Evolutionary conservation across 2,797 vertebrate genomes (phyloP).

Genomic region (Sternarchorhynchus goeldii): DNA sequence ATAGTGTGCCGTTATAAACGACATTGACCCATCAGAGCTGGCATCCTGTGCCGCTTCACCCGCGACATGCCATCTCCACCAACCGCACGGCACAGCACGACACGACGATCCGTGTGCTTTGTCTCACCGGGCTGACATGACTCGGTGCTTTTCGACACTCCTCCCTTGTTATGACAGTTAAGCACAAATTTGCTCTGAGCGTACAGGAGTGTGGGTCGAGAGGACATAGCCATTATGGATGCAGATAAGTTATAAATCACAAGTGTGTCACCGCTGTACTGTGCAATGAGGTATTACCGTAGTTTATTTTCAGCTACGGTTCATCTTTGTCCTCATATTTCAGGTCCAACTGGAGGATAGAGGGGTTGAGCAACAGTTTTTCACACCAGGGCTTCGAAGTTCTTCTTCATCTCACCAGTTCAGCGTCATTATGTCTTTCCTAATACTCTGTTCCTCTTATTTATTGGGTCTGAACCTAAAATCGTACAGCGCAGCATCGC

Average conservation of each 20-base stretch:
- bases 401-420: background rate
- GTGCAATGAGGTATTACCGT: conserved; percentile 27
- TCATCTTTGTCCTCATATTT: conserved; percentile 43
- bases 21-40: no score
- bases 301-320: conserved; percentile 35
- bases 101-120: conserved; percentile 17
- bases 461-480: background rate
- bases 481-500: background rate
- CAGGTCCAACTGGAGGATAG: background rate
- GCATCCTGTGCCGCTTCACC: no score
- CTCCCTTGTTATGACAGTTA: conserved; percentile 25
- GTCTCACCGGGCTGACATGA: conserved; percentile 12
- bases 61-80: conserved; percentile 1
- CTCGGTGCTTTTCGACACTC: conserved; percentile 12
- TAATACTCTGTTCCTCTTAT: background rate
- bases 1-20: no score
- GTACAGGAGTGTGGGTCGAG: background rate
- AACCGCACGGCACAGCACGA: background rate
- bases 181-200: conserved; percentile 1
- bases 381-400: background rate
- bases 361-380: background rate
- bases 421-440: conserved; percentile 14
- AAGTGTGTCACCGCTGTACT: background rate
- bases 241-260: conserved; percentile 30
- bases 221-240: background rate